Conservation (phyloP, 2,113 vertebrate species). For the Numida meleagris region DNA sequence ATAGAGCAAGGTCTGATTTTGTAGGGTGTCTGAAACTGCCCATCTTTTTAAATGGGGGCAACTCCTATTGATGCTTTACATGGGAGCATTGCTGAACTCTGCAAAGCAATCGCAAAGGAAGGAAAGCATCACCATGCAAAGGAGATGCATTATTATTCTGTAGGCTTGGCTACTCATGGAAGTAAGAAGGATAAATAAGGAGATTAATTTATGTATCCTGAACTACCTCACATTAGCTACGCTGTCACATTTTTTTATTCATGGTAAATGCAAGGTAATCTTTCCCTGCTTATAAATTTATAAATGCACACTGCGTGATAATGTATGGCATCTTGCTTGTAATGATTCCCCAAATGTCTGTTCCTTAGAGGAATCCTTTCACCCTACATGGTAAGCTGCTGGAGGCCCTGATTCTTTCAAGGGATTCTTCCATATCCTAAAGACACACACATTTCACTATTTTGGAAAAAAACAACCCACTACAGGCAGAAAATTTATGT, state of each 20-base stretch:
- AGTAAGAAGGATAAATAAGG: not conserved
- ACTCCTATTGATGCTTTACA: not conserved
- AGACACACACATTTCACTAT: not conserved
- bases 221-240: not conserved
- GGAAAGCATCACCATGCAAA: not conserved
- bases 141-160: not conserved
- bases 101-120: not conserved
- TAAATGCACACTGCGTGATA: not conserved
- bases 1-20: not conserved
- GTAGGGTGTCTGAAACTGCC: not conserved
- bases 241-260: not conserved
- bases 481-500: constrained; percentile 21
- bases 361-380: not conserved
- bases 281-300: not conserved
- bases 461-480: not conserved
- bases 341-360: not conserved
- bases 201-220: not conserved
- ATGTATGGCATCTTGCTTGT: not conserved
- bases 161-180: not conserved
- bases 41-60: not conserved
- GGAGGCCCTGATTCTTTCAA: not conserved
- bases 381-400: not conserved
- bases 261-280: not conserved
- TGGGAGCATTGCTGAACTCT: not conserved
- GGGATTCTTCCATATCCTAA: not conserved